A percentile compares a stretch with the other conserved stretches of the same genome.
Evolutionary conservation across 2,113 vertebrate genomes (phyloP).

Genomic region (Pungitius pungitius): DNA sequence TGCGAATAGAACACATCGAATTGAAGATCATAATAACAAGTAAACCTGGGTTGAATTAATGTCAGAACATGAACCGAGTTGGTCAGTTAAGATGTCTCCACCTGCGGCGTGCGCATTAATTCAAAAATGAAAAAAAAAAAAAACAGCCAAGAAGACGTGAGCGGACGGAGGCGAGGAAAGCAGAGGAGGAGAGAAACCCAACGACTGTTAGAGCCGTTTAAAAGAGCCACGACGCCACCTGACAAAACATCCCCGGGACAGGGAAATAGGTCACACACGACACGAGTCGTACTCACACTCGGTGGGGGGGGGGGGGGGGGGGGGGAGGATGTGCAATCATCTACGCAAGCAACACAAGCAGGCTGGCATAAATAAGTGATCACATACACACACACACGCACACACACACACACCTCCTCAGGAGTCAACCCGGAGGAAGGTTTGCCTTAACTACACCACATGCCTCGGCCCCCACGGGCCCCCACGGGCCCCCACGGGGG

Average conservation of each 20-base stretch:
- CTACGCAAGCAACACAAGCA: constrained; percentile 56
- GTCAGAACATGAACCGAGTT: too few species aligned
- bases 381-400: constrained; percentile 3
- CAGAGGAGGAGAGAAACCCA: constrained; percentile 59
- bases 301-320: constrained; percentile 30
- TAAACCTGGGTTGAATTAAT: too few species aligned
- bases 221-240: constrained; percentile 56
- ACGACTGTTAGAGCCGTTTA: constrained; percentile 42
- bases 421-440: constrained; percentile 66
- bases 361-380: constrained; percentile 34
- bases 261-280: constrained; percentile 71
- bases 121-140: too few species aligned
- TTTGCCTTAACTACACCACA: constrained; percentile 67
- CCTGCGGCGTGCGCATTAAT: too few species aligned
- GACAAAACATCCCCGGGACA: constrained; percentile 62
- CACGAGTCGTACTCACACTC: constrained; percentile 37
- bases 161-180: not conserved
- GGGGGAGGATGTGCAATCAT: constrained; percentile 54
- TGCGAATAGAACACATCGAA: too few species aligned
- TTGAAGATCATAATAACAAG: too few species aligned
- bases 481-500: too few species aligned
- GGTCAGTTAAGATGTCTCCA: too few species aligned
- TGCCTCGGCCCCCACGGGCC: too few species aligned
- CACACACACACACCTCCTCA: constrained; percentile 26
- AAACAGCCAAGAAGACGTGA: too few species aligned